Base-by-base conservation (phyloP, 2,797 vertebrate species). In the Sebastes matsubarae region DNA sequence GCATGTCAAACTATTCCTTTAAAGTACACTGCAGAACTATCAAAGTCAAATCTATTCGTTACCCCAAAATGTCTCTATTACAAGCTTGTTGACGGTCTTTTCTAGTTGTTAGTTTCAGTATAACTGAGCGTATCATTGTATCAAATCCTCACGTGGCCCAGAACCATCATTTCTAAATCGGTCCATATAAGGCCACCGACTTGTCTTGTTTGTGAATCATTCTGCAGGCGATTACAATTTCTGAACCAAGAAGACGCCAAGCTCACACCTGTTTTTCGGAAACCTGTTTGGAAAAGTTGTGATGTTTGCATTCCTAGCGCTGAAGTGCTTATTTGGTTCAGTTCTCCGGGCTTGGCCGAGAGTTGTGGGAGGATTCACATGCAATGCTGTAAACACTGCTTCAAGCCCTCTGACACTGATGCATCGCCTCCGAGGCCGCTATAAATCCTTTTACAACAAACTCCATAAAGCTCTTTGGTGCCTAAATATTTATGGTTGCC, bases 381-480 rank as follows among this genome's bases (percentile, higher is more conserved):
- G 86, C 77, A 2, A 82, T 82, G 92, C 87, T 91, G 90, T 91
- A 91, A 95, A 95, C 93, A 95, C 80, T 77, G 84, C 85, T 82
- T 88, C 79, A 67, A 88, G 88, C 81, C 84, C 82, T 89, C 87
- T 83, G 89, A 92, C 90, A 90, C 89, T 89, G 94, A 93, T 93
- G 91, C 93, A 89, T 90, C 59, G 85, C 92, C 93, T 94, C 86
- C 77, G 75, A 87, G 88, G 88, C 92, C 82, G 84, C 91, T 86
- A 94, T 95, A 96, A 96, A 96, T 96, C 95, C 92, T 94, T 95
- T 96, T 94, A 96, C 93, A 95, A 96, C 94, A 95, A 95, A 95
- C 94, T 95, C 94, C 90, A 95, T 95, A 95, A 95, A 96, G 93
- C 94, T 95, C 94, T 95, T 94, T 88, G 92, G 93, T 94, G 91